phyloP scores from a whole-genome alignment of 2,113 vertebrate genomes.

The Alces alces region DNA sequence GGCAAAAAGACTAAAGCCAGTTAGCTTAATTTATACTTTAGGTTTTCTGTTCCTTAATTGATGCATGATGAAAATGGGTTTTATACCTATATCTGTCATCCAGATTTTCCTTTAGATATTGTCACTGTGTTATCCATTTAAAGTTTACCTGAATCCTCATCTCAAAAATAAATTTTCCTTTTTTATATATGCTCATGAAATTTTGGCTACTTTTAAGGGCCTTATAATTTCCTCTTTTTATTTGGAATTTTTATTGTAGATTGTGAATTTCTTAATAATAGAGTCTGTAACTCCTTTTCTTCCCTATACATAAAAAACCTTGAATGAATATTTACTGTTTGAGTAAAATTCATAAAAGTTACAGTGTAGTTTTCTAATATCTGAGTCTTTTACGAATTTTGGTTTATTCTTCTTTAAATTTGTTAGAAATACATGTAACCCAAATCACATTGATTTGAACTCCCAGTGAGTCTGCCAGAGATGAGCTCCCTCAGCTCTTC shows the following conservation, averaged over 20 bases:
- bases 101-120: neutral
- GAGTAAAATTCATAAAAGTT: neutral
- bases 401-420: neutral
- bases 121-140: neutral
- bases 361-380: neutral
- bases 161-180: neutral
- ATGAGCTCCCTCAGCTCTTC: neutral
- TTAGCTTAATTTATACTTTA: neutral
- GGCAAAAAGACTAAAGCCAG: neutral
- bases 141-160: neutral
- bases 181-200: neutral
- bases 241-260: neutral
- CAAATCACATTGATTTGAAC: neutral
- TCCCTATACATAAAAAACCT: neutral
- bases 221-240: neutral
- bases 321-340: neutral
- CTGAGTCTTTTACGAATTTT: neutral
- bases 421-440: neutral
- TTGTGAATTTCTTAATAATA: neutral
- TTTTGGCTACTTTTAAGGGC: neutral
- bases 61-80: neutral
- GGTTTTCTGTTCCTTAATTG: neutral
- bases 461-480: neutral
- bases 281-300: neutral
- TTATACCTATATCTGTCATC: neutral